Percentiles rank a stretch among this genome's conserved stretches.
These are phyloP conservation scores for Amblyopsis hoosieri DNA, from an alignment of 2,797 vertebrate genomes.

Conservation along the genomic window DNA sequence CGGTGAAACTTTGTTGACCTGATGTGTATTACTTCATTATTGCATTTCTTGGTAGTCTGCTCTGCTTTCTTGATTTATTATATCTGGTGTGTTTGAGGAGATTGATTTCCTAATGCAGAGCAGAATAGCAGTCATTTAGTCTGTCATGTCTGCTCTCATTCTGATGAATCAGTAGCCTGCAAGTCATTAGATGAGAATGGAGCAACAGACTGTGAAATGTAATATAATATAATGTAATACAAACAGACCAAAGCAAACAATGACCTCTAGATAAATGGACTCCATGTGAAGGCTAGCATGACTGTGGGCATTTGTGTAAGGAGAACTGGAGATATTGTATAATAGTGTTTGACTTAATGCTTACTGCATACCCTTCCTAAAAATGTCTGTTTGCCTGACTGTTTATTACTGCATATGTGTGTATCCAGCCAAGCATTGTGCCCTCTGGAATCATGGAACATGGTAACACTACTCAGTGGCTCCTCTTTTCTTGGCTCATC, in stretches of 20 bases:
- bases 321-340: slow-evolving; percentile 24
- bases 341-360: neutral
- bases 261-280: slow-evolving; percentile 56
- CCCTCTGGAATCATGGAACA: slow-evolving; percentile 45
- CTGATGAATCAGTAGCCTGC: slow-evolving; percentile 61
- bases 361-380: neutral
- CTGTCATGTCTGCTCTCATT: slow-evolving; percentile 76
- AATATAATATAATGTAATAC: slow-evolving; percentile 66
- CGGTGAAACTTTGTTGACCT: slow-evolving; percentile 39
- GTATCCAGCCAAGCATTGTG: slow-evolving; percentile 15
- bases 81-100: slow-evolving; percentile 54
- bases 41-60: slow-evolving; percentile 63
- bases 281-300: slow-evolving; percentile 43
- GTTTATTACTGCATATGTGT: neutral
- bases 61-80: slow-evolving; percentile 51
- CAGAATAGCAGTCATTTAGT: slow-evolving; percentile 71
- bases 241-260: slow-evolving; percentile 59
- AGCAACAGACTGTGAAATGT: slow-evolving; percentile 77
- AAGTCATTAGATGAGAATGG: slow-evolving; percentile 74
- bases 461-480: slow-evolving; percentile 28
- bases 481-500: slow-evolving; percentile 25
- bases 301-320: slow-evolving; percentile 31
- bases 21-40: slow-evolving; percentile 67
- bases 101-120: slow-evolving; percentile 44
- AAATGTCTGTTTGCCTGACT: slow-evolving; percentile 25